Evolutionary conservation across 2,797 vertebrate genomes (phyloP), one percentile per base, ranked within the genome.

Genomic region (Pangasius krempfi): DNA sequence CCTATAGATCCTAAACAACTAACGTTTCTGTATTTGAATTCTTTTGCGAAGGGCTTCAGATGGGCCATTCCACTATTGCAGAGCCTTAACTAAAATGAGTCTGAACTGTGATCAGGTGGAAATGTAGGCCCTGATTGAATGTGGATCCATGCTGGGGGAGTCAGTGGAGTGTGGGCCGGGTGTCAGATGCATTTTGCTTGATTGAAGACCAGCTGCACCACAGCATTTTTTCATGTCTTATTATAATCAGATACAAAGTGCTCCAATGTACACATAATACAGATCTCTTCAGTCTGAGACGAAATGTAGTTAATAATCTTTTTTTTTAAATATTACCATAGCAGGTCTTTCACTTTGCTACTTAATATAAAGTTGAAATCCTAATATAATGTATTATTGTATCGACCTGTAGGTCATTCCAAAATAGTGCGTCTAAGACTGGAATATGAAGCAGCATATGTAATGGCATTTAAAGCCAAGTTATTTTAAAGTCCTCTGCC

Each of bases 391-490:
- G 64, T 70, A 54, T 68, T 37, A 56, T 44, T 44, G 40, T 0
- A 2, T 52, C 50, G 20, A 33, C 50, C 76, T 78, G 30, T 33
- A 22, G 50, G n/a, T 20, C 76, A 33, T 16, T 52, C 50, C 73
- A 50, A 76, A n/a, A n/a, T 44, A 76, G 73, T 76, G 44, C 22
- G 13, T 37, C 25, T 40, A 82, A 6, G 22, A 60, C 37, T 70
- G 84, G 16, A 54, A 72, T 54, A 44, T 56, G 50, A 56, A 33
- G 47, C 20, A 33, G 50, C 50, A 56, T 33, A 84, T 84, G 66
- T 87, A 81, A 80, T 82, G 87, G 60, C 60, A 86, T 88, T 88
- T 84, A 73, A 88, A 84, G 72, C 27, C 52, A 47, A 44, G 64
- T 76, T 62, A 40, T 64, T 90, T 84, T 85, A 7, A 87, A 2